Percentiles rank a stretch among this genome's conserved stretches.
Conservation (phyloP, 2,113 vertebrate species). For the Actinemys pallida region DNA sequence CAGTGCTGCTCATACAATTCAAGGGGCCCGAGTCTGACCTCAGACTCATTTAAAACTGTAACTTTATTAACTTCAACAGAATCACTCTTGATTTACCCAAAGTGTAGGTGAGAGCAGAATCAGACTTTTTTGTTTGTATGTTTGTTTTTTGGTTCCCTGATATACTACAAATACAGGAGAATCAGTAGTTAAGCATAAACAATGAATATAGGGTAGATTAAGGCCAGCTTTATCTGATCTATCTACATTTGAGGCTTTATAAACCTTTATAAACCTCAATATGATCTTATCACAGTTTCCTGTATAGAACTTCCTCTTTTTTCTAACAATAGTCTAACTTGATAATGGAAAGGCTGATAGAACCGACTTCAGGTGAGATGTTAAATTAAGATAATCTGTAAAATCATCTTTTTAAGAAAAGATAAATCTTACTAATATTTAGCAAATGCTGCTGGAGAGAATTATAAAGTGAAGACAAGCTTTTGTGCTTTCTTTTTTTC, state of each 20-base stretch:
- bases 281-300: neutral
- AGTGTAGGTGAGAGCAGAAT: neutral
- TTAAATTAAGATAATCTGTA: neutral
- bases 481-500: neutral
- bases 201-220: neutral
- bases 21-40: neutral
- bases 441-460: neutral
- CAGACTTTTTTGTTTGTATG: conserved; percentile 3
- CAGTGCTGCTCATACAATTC: neutral
- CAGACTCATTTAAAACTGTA: neutral
- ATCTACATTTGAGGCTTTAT: neutral
- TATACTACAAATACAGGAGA: neutral
- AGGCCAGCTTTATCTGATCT: neutral
- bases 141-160: neutral
- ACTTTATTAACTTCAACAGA: neutral
- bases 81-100: neutral
- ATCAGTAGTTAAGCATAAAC: neutral
- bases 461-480: neutral
- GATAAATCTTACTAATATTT: neutral
- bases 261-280: neutral
- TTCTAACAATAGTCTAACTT: neutral
- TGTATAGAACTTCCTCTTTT: neutral
- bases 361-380: neutral
- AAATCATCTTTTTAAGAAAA: neutral
- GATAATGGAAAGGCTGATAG: neutral